Conservation (phyloP, 2,113 vertebrate genomes). For the Caloenas nicobarica region DNA sequence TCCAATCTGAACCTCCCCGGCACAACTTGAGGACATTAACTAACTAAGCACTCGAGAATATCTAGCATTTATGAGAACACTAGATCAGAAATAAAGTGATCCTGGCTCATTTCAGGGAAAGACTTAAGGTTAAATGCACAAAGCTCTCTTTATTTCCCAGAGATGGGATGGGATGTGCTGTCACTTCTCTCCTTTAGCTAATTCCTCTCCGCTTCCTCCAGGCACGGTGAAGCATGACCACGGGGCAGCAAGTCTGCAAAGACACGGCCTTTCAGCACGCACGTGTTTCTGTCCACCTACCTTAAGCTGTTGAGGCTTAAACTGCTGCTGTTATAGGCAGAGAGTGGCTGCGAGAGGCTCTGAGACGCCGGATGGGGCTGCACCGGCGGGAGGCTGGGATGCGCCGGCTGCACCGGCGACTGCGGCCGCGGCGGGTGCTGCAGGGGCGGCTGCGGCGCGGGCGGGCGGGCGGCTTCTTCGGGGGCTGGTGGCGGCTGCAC, state of each 20-base stretch:
- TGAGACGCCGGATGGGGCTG: slow-evolving; percentile 81
- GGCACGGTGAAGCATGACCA: neutral
- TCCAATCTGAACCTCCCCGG: too few species aligned
- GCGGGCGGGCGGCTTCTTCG: slow-evolving; percentile 72
- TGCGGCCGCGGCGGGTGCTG: slow-evolving; percentile 74
- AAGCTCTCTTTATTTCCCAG: neutral
- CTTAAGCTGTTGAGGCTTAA: slow-evolving; percentile 93
- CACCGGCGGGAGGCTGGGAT: slow-evolving; percentile 74
- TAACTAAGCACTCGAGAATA: rapidly evolving
- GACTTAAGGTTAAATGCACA: neutral
- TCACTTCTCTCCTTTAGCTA: neutral
- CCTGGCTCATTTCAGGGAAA: neutral
- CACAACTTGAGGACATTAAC: too few species aligned
- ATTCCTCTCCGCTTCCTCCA: neutral
- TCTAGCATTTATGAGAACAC: neutral
- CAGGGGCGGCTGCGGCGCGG: slow-evolving; percentile 53
- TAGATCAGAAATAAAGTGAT: neutral
- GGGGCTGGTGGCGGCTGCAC: slow-evolving; percentile 69
- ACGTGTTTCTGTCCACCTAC: slow-evolving; percentile 47
- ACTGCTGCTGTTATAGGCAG: slow-evolving; percentile 88
- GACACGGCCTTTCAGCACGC: rapidly evolving
- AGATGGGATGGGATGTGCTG: rapidly evolving
- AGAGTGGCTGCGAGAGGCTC: slow-evolving; percentile 80
- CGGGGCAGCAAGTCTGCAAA: neutral
- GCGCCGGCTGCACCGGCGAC: slow-evolving; percentile 79